These are phyloP conservation scores for Aporrectodea caliginosa DNA, from an alignment of 1,140 invertebrate genomes.

Conservation along the genomic window DNA sequence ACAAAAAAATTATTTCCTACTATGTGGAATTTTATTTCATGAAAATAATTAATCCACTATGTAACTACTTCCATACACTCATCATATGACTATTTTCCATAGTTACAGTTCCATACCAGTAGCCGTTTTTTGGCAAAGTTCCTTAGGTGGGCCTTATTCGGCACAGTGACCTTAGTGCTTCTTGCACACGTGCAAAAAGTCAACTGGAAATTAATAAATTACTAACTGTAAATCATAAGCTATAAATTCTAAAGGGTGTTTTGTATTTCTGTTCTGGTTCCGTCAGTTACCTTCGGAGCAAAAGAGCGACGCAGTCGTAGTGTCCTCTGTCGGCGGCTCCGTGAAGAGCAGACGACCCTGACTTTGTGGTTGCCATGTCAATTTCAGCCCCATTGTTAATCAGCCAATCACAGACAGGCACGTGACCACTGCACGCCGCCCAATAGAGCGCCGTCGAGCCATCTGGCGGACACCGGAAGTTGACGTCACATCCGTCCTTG, in stretches of 20 bases:
- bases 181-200: background rate
- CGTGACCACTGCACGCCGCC: constrained; percentile 40
- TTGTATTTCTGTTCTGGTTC: background rate
- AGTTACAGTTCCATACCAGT: too few species aligned
- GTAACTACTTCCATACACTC: too few species aligned
- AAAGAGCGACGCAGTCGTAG: constrained; percentile 36
- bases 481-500: background rate
- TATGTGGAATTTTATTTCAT: too few species aligned
- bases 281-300: constrained; percentile 36
- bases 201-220: background rate
- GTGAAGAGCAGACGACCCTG: constrained; percentile 44
- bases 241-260: background rate
- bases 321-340: constrained; percentile 43
- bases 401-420: constrained; percentile 36
- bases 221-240: background rate
- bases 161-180: background rate
- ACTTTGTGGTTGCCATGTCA: constrained; percentile 35
- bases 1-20: too few species aligned
- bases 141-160: background rate
- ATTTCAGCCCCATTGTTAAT: constrained; percentile 38
- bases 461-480: constrained; percentile 19
- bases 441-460: constrained; percentile 38
- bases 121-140: background rate
- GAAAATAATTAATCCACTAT: too few species aligned
- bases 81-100: too few species aligned